These are phyloP conservation scores for Hirtodrosophila confusa DNA, from an alignment of 2,888 invertebrate species.

Conservation along the genomic window DNA sequence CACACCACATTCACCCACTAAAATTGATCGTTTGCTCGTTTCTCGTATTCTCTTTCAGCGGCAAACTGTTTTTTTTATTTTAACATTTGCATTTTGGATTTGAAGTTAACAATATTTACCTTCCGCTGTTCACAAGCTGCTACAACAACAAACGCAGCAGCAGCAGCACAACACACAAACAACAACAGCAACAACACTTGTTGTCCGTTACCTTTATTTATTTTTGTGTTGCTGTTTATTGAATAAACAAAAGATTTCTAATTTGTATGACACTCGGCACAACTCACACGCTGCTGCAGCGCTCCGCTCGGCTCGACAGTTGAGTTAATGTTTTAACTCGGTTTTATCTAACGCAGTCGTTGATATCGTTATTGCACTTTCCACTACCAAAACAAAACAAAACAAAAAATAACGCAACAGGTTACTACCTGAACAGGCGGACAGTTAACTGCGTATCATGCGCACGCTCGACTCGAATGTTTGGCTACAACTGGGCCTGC, in stretches of 20 bases:
- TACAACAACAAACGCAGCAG: conserved; percentile 22
- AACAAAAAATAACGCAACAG: conserved; percentile 48
- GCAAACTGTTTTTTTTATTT: conserved; percentile 22
- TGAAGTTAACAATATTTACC: conserved; percentile 50
- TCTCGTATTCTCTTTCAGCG: conserved; percentile 29
- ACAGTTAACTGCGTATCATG: conserved; percentile 11
- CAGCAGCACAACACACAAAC: conserved; percentile 8
- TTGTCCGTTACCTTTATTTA: conserved; percentile 40
- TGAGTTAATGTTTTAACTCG: conserved; percentile 39
- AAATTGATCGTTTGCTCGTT: conserved; percentile 32
- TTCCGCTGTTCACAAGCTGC: conserved; percentile 47
- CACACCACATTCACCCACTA: conserved; percentile 38
- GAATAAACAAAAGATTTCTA: conserved; percentile 55
- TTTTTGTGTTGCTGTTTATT: conserved; percentile 36
- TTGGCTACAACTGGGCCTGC: conserved; percentile 43
- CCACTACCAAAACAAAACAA: conserved; percentile 50
- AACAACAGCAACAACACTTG: conserved; percentile 37
- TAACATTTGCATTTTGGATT: conserved; percentile 42
- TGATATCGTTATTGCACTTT: conserved; percentile 54
- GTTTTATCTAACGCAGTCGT: conserved; percentile 41
- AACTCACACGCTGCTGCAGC: conserved; percentile 37
- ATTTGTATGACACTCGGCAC: conserved; percentile 48
- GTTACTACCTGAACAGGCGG: conserved; percentile 30
- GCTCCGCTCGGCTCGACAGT: conserved; percentile 18
- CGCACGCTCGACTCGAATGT: conserved; percentile 49